Base-by-base conservation (phyloP, 2,113 vertebrate genomes). In the Oryzias celebensis region DNA sequence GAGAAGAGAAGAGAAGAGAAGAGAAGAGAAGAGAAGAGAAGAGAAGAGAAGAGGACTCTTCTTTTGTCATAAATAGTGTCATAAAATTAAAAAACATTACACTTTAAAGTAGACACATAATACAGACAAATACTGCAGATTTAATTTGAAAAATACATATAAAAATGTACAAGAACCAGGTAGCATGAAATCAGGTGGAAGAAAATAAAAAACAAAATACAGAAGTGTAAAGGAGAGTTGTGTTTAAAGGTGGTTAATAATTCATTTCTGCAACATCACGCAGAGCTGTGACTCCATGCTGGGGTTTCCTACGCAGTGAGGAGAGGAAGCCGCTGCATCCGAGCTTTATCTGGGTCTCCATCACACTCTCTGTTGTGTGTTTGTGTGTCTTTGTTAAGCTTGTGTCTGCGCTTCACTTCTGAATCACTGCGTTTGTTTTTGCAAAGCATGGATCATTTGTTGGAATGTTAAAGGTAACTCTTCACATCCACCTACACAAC, bases 201-300 rank as follows among this genome's bases (percentile, higher is more conserved):
- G 18, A 24, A 45, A 61, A 53, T 28, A 75, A 70, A 62, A 6
- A 53, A 48, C 68, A 31, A 20, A 20, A 45, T 48, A 80, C 75
- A 18, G 22, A 31, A 65, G 60, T 73, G 71, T 84, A 79, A 82
- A 65, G 59, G 63, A 78, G 75, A 75, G 77, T 71, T 72, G 65
- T 69, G 78, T 75, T 80, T 67, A 17, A 72, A 71, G 7, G 60
- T 54, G 52, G 47, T 86, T 62, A 89, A 85, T 87, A 86, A 88
- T 84, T 52, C 63, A 85, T 85, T 1, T 20, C 17, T 43, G 78
- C 72, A 71, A 73, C 59, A 73, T 84, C 75, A 82, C 43, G n/a
- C 77, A 78, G 62, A 51, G 50, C 36, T 49, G 58, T 70, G 70
- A 68, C 63, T 80, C 51, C 55, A 60, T 36, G 56, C 66, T 31